phyloP scores from a whole-genome alignment of 2,113 vertebrate genomes.

The Neofelis nebulosa region DNA sequence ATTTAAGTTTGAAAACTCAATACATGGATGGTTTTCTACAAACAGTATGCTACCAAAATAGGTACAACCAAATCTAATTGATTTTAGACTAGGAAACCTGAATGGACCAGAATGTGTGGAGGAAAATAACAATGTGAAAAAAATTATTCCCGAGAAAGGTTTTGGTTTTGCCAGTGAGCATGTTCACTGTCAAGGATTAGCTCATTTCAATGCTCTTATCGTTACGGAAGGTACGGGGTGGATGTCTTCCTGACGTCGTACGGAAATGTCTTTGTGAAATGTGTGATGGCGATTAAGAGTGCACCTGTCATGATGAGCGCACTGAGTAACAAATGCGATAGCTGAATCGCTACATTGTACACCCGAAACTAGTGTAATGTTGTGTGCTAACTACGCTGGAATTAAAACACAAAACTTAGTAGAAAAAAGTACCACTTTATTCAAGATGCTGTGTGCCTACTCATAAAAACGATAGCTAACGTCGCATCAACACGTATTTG shows the following conservation, averaged over 20 bases:
- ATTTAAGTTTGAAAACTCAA: conserved; percentile 17
- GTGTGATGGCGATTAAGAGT: background rate
- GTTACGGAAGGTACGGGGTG: background rate
- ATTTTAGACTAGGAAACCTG: background rate
- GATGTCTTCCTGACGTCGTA: background rate
- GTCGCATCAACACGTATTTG: background rate
- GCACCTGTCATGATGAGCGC: background rate
- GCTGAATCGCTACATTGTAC: too few species aligned
- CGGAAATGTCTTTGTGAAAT: background rate
- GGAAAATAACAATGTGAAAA: background rate
- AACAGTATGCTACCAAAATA: background rate
- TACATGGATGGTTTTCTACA: background rate
- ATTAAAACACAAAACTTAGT: background rate
- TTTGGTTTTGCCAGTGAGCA: background rate
- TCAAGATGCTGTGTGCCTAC: background rate
- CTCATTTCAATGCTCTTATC: background rate
- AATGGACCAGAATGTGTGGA: background rate
- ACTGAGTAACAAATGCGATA: background rate
- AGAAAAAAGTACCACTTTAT: background rate
- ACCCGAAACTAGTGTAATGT: background rate
- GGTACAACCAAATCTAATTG: background rate
- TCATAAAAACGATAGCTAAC: too few species aligned
- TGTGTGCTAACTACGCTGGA: background rate
- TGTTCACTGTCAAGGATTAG: background rate
- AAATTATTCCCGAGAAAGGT: background rate